These are phyloP conservation scores for Gavia stellata DNA, from an alignment of 2,113 vertebrate species.

Conservation along the genomic window DNA sequence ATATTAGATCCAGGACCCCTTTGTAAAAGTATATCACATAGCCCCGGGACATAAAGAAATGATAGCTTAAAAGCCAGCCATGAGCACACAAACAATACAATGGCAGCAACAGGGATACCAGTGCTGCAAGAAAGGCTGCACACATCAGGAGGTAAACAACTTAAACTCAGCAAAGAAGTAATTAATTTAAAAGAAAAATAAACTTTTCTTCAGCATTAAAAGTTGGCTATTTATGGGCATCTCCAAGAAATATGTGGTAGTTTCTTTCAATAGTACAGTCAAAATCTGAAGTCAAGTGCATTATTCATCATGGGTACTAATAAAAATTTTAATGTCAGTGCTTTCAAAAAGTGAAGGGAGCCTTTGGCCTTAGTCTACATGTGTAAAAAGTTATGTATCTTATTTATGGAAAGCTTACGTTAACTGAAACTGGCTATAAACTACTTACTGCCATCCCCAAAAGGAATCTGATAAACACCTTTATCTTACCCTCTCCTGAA, in stretches of 20 bases:
- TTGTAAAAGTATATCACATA: background rate
- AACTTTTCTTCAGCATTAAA: background rate
- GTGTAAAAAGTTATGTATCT: constrained; percentile 5
- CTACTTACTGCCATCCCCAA: background rate
- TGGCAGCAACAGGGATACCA: background rate
- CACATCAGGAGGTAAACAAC: background rate
- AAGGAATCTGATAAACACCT: constrained; percentile 3
- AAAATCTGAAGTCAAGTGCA: background rate
- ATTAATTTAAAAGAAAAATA: background rate
- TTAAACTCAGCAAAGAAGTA: background rate
- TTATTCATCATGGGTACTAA: background rate
- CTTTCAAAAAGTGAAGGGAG: background rate
- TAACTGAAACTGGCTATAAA: constrained; percentile 31
- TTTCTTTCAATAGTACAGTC: background rate
- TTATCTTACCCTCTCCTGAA: background rate
- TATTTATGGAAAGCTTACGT: constrained; percentile 7
- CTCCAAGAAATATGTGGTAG: background rate
- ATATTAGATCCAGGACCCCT: background rate
- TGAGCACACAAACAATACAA: background rate
- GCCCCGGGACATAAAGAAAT: background rate
- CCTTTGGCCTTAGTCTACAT: constrained; percentile 20
- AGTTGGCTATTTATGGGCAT: background rate
- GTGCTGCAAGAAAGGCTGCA: background rate
- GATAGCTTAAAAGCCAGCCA: background rate
- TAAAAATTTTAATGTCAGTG: background rate